phyloP scores from a whole-genome alignment of 2,797 vertebrate species.

The Scyliorhinus canicula region DNA sequence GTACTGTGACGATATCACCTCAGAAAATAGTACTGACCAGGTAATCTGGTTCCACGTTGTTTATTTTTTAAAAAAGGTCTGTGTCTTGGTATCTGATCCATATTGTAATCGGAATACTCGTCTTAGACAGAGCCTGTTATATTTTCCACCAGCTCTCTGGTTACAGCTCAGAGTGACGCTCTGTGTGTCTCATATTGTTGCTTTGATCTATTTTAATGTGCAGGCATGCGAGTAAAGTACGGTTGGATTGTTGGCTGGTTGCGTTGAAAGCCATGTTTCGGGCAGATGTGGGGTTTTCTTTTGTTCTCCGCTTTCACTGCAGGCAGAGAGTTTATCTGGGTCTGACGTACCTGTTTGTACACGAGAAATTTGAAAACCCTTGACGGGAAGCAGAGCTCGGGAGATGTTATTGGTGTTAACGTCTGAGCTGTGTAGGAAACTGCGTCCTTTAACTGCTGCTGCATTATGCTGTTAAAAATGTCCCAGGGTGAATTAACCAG shows the following conservation, averaged over 20 bases:
- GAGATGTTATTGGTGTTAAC: neutral
- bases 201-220: conserved; percentile 12
- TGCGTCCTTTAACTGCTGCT: conserved; percentile 4
- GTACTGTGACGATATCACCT: neutral
- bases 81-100: neutral
- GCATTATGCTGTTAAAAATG: neutral
- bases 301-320: neutral
- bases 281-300: neutral
- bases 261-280: neutral
- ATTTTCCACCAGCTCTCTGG: neutral
- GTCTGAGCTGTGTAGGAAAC: neutral
- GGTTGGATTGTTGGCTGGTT: neutral
- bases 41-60: neutral
- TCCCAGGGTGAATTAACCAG: neutral
- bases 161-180: neutral
- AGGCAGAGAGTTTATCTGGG: neutral
- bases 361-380: neutral
- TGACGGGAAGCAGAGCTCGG: neutral
- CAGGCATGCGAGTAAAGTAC: conserved; percentile 1
- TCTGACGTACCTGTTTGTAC: neutral
- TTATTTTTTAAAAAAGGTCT: neutral
- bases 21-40: neutral
- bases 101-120: neutral
- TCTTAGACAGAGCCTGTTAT: neutral
- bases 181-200: neutral